Evolutionary conservation across 92 coral and sea anemone genomes (phyloP).

Genomic region (Blastomussa wellsi): DNA sequence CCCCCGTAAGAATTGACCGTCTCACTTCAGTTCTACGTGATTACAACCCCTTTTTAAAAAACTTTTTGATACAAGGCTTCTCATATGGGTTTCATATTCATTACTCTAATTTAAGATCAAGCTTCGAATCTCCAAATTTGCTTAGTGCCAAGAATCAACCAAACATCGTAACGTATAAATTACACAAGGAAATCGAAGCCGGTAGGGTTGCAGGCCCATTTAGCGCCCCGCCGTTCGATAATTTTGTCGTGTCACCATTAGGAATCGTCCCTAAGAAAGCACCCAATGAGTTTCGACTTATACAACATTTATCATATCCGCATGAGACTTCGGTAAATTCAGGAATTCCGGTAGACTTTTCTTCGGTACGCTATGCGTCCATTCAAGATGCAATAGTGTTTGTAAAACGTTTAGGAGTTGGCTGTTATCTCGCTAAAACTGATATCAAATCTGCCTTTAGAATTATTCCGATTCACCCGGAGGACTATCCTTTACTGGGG

Average conservation of each 20-base stretch:
- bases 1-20: constrained; percentile 19
- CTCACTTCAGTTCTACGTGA: neutral
- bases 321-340: too few species aligned
- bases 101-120: neutral
- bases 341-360: too few species aligned
- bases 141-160: constrained; percentile 14
- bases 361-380: too few species aligned
- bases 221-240: constrained; percentile 16
- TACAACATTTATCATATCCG: too few species aligned
- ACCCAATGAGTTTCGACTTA: constrained; percentile 22
- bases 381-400: too few species aligned
- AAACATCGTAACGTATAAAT: constrained; percentile 4
- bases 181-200: constrained; percentile 34
- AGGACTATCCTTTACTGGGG: too few species aligned
- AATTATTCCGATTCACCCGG: too few species aligned
- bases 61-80: constrained; percentile 14
- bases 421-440: too few species aligned
- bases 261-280: constrained; percentile 37
- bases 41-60: neutral
- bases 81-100: constrained; percentile 20
- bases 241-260: constrained; percentile 27
- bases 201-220: constrained; percentile 40
- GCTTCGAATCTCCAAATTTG: constrained; percentile 25
- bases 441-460: too few species aligned
- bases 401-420: too few species aligned